phyloP scores from a whole-genome alignment of 1,140 invertebrate species.

The Batillaria attramentaria region DNA sequence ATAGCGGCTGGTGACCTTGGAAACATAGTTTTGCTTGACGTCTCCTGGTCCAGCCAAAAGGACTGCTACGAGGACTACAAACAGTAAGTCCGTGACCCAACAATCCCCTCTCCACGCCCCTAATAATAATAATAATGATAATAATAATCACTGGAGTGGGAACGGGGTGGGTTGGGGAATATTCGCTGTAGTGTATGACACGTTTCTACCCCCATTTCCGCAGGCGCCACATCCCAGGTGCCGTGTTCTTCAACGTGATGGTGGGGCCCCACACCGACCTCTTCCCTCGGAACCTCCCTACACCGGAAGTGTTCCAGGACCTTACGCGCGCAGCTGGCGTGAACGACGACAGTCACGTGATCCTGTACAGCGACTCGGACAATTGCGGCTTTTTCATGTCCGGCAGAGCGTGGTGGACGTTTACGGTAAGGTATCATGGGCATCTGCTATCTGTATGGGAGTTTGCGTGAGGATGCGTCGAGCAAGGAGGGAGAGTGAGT shows the following conservation, averaged over 20 bases:
- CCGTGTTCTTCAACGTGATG: slow-evolving; percentile 49
- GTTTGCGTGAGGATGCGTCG: too few relatives aligned
- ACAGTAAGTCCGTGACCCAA: slow-evolving; percentile 26
- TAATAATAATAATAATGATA: too few relatives aligned
- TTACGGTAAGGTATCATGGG: slow-evolving; percentile 44
- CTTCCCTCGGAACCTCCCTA: slow-evolving; percentile 54
- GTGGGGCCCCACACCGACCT: slow-evolving; percentile 39
- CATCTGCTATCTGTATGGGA: slow-evolving; percentile 12
- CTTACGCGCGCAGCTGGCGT: slow-evolving; percentile 45
- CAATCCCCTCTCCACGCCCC: background rate
- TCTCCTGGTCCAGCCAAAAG: slow-evolving; percentile 43
- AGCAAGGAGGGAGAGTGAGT: too few relatives aligned
- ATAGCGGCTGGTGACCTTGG: slow-evolving; percentile 23
- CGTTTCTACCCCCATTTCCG: background rate
- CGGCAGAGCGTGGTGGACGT: slow-evolving; percentile 53
- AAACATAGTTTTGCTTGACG: slow-evolving; percentile 39
- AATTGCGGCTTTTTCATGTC: slow-evolving; percentile 48
- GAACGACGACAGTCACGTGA: slow-evolving; percentile 41
- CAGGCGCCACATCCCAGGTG: slow-evolving; percentile 56
- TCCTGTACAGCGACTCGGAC: slow-evolving; percentile 53
- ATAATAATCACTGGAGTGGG: too few relatives aligned
- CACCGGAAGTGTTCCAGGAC: slow-evolving; percentile 46
- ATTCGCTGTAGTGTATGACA: background rate
- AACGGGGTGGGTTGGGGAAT: background rate
- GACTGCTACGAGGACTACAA: slow-evolving; percentile 38